These are phyloP conservation scores for Peromyscus polionotus DNA, from an alignment of 2,113 vertebrate species.

Conservation along the genomic window DNA sequence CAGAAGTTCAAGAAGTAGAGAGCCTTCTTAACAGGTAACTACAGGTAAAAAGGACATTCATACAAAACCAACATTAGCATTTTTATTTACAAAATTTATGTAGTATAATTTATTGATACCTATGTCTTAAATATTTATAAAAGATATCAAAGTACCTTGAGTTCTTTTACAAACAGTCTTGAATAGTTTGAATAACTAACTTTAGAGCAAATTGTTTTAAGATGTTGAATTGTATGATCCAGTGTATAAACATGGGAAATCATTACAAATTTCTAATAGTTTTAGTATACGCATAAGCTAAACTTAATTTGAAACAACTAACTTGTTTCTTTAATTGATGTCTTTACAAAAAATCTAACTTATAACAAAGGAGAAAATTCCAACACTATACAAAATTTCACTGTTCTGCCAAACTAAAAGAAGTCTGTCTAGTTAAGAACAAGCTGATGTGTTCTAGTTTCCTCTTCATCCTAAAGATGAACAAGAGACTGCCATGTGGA, in stretches of 20 bases:
- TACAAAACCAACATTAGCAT: not conserved
- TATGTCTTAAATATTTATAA: not conserved
- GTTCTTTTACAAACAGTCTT: slow-evolving; percentile 35
- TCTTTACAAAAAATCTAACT: not conserved
- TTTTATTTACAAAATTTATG: slow-evolving; percentile 20
- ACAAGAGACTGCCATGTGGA: not conserved
- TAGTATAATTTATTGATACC: not conserved
- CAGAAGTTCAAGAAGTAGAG: slow-evolving; percentile 91
- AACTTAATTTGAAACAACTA: slow-evolving; percentile 25
- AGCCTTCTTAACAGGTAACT: slow-evolving; percentile 89
- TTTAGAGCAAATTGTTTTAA: slow-evolving; percentile 60
- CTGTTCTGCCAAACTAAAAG: slow-evolving; percentile 9
- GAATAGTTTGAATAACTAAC: slow-evolving; percentile 17
- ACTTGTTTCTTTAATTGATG: slow-evolving; percentile 46
- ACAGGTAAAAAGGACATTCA: slow-evolving; percentile 42
- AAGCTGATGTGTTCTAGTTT: slow-evolving; percentile 21
- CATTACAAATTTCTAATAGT: slow-evolving; percentile 41
- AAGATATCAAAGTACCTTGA: slow-evolving; percentile 44
- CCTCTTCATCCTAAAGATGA: slow-evolving; percentile 50
- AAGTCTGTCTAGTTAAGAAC: slow-evolving; percentile 13
- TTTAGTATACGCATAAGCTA: slow-evolving; percentile 38
- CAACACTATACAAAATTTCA: not conserved
- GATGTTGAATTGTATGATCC: slow-evolving; percentile 18
- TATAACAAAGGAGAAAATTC: slow-evolving; percentile 44
- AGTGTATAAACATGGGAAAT: slow-evolving; percentile 30